These are phyloP conservation scores for Saxidomus purpurata DNA, from an alignment of 1,140 invertebrate species.

Conservation along the genomic window DNA sequence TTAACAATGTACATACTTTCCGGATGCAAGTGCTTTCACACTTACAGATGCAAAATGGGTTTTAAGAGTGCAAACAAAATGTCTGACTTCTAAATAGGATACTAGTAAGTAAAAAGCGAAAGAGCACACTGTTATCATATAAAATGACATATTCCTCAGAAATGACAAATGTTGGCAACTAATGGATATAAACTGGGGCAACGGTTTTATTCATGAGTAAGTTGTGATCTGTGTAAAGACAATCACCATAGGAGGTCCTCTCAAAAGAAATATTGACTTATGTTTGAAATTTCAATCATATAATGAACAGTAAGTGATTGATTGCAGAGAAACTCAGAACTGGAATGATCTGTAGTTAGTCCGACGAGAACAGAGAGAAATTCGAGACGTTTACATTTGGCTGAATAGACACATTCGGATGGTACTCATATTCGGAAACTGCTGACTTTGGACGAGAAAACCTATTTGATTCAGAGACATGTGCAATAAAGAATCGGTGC, in stretches of 20 bases:
- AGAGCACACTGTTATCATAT: too few relatives aligned
- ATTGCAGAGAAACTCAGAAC: not conserved
- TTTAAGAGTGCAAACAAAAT: too few relatives aligned
- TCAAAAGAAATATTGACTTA: slow-evolving; percentile 8
- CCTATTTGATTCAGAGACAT: too few relatives aligned
- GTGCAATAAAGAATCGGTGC: too few relatives aligned
- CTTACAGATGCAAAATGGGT: too few relatives aligned
- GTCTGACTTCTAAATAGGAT: too few relatives aligned
- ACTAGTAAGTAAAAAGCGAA: too few relatives aligned
- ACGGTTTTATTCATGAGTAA: not conserved
- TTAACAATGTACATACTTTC: too few relatives aligned
- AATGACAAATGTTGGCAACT: not conserved
- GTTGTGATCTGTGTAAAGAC: not conserved
- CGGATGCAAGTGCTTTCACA: too few relatives aligned
- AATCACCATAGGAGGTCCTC: not conserved
- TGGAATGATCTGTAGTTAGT: not conserved
- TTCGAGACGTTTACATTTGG: not conserved
- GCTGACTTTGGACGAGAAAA: too few relatives aligned
- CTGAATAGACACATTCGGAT: not conserved
- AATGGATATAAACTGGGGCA: not conserved
- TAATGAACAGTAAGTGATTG: slow-evolving; percentile 4
- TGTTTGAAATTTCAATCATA: slow-evolving; percentile 8
- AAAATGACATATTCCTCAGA: too few relatives aligned
- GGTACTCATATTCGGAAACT: too few relatives aligned
- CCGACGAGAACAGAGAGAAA: not conserved